Evolutionary conservation across 2,888 invertebrate species (phyloP).

Genomic region (Deladenus siricidicola): DNA sequence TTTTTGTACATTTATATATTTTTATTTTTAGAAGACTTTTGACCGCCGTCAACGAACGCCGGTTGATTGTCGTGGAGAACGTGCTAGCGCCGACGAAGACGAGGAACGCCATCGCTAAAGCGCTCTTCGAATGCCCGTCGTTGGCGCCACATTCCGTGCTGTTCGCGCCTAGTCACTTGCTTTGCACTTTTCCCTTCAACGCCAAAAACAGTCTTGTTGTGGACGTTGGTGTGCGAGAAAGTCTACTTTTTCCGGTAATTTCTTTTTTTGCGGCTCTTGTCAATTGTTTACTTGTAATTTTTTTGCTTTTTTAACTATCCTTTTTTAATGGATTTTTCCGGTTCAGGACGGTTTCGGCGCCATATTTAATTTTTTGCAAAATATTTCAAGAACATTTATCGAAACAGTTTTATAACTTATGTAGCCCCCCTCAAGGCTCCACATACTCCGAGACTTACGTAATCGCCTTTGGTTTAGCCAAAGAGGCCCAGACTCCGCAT

Average conservation of each 20-base stretch:
- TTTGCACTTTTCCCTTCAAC: conserved; percentile 22
- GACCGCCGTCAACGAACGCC: conserved; percentile 83
- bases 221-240: conserved; percentile 17
- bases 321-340: too few relatives aligned
- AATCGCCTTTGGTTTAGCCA: too few relatives aligned
- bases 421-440: too few relatives aligned
- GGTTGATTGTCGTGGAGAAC: conserved; percentile 83
- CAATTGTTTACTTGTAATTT: background rate
- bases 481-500: too few relatives aligned
- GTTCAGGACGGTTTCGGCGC: too few relatives aligned
- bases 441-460: too few relatives aligned
- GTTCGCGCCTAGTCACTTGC: conserved; percentile 20
- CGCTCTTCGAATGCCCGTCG: conserved; percentile 29
- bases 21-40: conserved; percentile 69
- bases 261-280: conserved; percentile 1
- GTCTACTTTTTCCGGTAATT: conserved; percentile 19
- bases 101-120: conserved; percentile 68
- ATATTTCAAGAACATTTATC: too few relatives aligned
- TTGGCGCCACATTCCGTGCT: conserved; percentile 65
- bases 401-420: too few relatives aligned
- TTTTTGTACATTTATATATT: background rate
- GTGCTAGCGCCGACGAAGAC: conserved; percentile 72
- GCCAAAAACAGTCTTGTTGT: conserved; percentile 15
- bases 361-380: background rate
- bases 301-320: too few relatives aligned